phyloP scores from a whole-genome alignment of 2,888 invertebrate species.

The Andrena camellia region DNA sequence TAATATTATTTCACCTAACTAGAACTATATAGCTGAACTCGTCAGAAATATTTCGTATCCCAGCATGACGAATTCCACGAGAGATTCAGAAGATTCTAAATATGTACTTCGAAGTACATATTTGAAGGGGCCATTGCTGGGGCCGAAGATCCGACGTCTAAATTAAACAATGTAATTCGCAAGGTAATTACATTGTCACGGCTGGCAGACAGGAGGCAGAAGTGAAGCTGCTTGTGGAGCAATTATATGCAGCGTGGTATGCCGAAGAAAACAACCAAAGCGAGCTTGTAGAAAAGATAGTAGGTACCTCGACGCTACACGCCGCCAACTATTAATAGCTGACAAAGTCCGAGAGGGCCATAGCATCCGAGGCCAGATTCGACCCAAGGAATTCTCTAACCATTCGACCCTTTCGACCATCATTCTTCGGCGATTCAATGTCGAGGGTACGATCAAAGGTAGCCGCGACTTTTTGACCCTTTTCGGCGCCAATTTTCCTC shows the following conservation, averaged over 20 bases:
- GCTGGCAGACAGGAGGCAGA: constrained; percentile 3
- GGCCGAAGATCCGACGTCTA: neutral
- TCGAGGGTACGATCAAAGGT: constrained; percentile 64
- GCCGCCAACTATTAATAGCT: constrained; percentile 70
- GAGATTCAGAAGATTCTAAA: no score
- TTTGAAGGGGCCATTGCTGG: neutral
- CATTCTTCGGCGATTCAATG: constrained; percentile 65
- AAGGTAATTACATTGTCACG: constrained; percentile 21
- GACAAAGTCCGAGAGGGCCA: constrained; percentile 65
- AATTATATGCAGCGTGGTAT: constrained; percentile 36
- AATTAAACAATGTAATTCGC: neutral
- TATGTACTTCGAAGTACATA: neutral
- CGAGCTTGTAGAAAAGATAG: constrained; percentile 65
- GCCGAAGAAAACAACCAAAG: constrained; percentile 57
- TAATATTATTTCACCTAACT: neutral
- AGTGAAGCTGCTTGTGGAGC: neutral
- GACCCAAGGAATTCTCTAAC: constrained; percentile 61
- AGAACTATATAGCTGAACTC: no score
- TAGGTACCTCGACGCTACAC: constrained; percentile 64
- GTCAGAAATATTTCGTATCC: neutral
- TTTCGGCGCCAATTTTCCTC: neutral
- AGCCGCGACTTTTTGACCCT: constrained; percentile 32
- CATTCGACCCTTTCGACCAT: constrained; percentile 54
- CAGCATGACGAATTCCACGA: neutral
- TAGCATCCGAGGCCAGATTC: constrained; percentile 69